phyloP scores from a whole-genome alignment of 2,113 vertebrate genomes.

The Rhombomys opimus region DNA sequence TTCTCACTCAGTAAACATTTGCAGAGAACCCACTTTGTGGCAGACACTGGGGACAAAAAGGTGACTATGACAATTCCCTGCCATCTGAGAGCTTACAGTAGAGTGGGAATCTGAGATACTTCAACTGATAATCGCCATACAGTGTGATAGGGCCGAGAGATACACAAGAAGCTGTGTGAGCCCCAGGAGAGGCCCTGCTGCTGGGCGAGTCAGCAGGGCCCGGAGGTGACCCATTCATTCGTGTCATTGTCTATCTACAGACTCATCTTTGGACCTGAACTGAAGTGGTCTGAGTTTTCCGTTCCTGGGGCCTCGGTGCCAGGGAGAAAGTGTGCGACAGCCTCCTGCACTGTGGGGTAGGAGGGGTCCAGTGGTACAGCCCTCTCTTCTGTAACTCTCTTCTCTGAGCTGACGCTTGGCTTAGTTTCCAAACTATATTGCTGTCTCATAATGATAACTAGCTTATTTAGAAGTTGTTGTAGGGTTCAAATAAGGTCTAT shows the following conservation, averaged over 20 bases:
- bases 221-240: background rate
- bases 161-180: background rate
- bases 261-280: constrained; percentile 35
- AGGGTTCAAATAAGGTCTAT: background rate
- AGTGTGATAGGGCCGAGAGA: background rate
- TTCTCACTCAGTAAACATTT: constrained; percentile 54
- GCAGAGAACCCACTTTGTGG: constrained; percentile 22
- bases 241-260: background rate
- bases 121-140: background rate
- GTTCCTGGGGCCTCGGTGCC: background rate
- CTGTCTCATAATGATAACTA: background rate
- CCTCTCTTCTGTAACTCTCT: background rate
- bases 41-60: constrained; percentile 34
- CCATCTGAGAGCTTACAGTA: background rate
- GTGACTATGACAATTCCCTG: background rate
- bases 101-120: background rate
- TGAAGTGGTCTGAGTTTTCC: background rate
- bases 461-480: constrained; percentile 7
- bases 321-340: background rate
- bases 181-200: background rate
- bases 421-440: background rate
- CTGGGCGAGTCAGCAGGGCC: background rate
- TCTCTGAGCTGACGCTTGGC: background rate
- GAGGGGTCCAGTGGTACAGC: background rate
- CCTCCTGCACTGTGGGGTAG: background rate